These are phyloP conservation scores for Stomatorhinus walkeri DNA, from an alignment of 2,797 vertebrate species.

Conservation along the genomic window DNA sequence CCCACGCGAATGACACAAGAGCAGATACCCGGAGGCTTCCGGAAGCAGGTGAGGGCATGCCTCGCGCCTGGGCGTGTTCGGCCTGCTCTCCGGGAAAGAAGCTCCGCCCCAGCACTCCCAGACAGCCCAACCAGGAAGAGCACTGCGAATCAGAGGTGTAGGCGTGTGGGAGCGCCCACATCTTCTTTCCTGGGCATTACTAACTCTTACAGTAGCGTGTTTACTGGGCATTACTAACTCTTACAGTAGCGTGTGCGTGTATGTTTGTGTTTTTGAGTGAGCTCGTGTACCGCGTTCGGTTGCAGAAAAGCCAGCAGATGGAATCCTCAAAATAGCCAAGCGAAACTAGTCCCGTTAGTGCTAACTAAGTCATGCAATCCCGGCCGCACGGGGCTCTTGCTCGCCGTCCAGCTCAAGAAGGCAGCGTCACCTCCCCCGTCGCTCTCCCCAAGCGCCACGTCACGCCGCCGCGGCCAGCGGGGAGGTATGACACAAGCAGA, in stretches of 20 bases:
- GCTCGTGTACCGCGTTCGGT: background rate
- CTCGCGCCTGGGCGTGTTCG: background rate
- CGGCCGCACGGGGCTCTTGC: background rate
- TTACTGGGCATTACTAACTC: slow-evolving; percentile 7
- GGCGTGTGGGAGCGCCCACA: background rate
- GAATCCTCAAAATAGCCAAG: background rate
- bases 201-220: background rate
- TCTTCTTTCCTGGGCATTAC: background rate
- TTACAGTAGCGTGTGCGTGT: slow-evolving; percentile 2
- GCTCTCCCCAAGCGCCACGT: background rate
- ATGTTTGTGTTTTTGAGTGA: slow-evolving; percentile 11
- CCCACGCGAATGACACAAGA: background rate
- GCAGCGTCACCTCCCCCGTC: background rate
- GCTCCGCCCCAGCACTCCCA: background rate
- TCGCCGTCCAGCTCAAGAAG: background rate
- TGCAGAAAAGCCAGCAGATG: background rate
- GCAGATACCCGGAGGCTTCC: background rate
- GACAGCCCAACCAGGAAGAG: background rate
- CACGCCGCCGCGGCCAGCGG: background rate
- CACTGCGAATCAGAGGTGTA: slow-evolving; percentile 25
- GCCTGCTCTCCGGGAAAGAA: background rate
- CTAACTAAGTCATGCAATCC: background rate
- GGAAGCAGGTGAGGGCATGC: slow-evolving; percentile 14
- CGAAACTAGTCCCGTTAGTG: background rate
- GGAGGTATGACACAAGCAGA: slow-evolving; percentile 9